Conservation (phyloP, 2,113 vertebrate genomes). For the Nothocercus julius region DNA sequence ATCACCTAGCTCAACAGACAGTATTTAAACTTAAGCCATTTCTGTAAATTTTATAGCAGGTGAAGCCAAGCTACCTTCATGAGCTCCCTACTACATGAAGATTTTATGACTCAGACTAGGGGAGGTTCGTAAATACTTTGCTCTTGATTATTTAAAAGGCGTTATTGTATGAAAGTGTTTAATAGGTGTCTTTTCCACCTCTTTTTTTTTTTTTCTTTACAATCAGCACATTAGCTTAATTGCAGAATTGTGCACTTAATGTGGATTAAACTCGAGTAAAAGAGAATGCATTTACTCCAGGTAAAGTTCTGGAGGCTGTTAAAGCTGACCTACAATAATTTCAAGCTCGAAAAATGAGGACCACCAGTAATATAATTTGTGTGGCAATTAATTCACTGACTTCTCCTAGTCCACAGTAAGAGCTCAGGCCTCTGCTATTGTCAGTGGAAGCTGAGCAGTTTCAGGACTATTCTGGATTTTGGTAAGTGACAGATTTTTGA, state of each 20-base stretch:
- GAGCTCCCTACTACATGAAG: neutral
- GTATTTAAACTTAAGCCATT: neutral
- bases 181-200: neutral
- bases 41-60: neutral
- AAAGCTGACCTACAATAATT: neutral
- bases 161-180: neutral
- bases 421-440: neutral
- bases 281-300: neutral
- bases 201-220: neutral
- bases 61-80: neutral
- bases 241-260: neutral
- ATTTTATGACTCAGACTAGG: neutral
- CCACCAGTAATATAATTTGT: neutral
- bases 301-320: neutral
- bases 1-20: neutral
- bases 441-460: neutral
- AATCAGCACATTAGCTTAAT: neutral
- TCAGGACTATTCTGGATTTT: neutral
- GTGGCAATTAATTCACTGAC: neutral
- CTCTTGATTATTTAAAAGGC: conserved; percentile 7
- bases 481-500: neutral
- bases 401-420: neutral
- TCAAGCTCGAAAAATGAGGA: neutral
- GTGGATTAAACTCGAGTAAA: neutral
- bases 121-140: conserved; percentile 8